Percentiles rank a stretch among this genome's conserved stretches.
Conservation (phyloP, 2,797 vertebrate species). For the Podargus strigoides region DNA sequence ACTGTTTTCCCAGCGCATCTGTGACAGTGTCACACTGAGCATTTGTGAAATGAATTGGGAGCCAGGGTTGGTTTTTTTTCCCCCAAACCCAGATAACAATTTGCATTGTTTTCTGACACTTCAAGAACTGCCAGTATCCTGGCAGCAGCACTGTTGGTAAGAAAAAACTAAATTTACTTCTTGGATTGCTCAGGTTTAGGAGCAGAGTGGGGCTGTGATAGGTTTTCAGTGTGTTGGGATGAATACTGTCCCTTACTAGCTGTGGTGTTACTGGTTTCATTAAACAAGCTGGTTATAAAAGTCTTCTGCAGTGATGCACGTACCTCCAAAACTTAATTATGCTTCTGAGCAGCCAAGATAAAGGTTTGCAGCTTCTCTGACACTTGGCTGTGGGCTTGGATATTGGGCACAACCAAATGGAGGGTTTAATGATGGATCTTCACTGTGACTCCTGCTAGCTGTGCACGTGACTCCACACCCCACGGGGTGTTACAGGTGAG, state of each 20-base stretch:
- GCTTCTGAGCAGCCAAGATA: not conserved
- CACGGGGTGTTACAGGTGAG: not conserved
- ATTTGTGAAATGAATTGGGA: not conserved
- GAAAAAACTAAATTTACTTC: not conserved
- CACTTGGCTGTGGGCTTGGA: accelerated
- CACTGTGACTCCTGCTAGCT: not conserved
- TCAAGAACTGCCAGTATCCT: not conserved
- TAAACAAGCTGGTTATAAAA: not conserved
- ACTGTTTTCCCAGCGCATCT: accelerated
- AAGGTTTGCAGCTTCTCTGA: not conserved
- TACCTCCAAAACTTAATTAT: not conserved
- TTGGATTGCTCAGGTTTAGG: not conserved
- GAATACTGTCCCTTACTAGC: not conserved
- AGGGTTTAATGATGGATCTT: not conserved
- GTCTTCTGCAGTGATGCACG: not conserved
- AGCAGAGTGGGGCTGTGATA: not conserved
- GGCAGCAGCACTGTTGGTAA: not conserved
- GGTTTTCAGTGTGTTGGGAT: not conserved
- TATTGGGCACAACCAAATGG: no score
- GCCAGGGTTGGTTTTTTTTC: accelerated
- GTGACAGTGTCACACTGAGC: not conserved
- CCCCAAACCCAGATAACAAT: not conserved
- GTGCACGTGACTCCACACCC: not conserved
- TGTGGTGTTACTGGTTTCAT: not conserved
- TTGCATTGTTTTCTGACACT: not conserved